Evolutionary conservation across 2,113 vertebrate species (phyloP), one percentile per base, ranked within the genome.

Genomic region (Montifringilla adamsi): DNA sequence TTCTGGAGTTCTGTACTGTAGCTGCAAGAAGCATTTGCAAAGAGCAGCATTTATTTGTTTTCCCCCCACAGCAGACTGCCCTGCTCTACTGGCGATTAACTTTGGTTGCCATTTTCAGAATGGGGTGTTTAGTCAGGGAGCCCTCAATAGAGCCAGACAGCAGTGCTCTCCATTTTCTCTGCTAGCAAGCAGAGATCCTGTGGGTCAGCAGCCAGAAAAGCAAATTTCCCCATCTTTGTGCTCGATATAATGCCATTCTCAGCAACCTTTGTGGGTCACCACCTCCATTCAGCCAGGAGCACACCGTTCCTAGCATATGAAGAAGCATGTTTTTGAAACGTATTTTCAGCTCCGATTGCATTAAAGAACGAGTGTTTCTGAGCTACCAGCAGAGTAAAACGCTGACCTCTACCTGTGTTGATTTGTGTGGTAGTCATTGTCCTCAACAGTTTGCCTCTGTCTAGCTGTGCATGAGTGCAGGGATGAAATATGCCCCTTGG

Each of bases 71-170:
- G 55, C 62, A 75, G 41, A 15, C 75, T 88, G 84, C 67, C 35
- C 55, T n/a, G 59, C 43, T 89, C 58, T 66, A 70, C 11, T 23
- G 52, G 16, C 0, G 4, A 72, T 92, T 92, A 76, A 81, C 88
- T 97, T 79, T 83, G 74, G 28, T 84, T 94, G 49, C 87, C 84
- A 84, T 92, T 60, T 94, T 69, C 23, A 49, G 50, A 84, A 67
- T 0, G 15, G 81, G 64, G 31, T 3, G 0, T 67, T 93, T 66
- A 79, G 50, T 90, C 83, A 94, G 69, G 76, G 55, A 80, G 69
- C 2, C 5, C 87, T 93, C 92, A 30, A 81, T 68, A 49, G 15
- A 39, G 33, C 44, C 2, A 1, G 64, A 28, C 46, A 82, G 77
- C 72, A 76, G 35, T 2, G 1, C 37, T 91, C 68, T 91, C 76